Percentiles rank a stretch among this genome's conserved stretches.
Conservation (phyloP, 2,113 vertebrate genomes). For the Engraulis encrasicolus region DNA sequence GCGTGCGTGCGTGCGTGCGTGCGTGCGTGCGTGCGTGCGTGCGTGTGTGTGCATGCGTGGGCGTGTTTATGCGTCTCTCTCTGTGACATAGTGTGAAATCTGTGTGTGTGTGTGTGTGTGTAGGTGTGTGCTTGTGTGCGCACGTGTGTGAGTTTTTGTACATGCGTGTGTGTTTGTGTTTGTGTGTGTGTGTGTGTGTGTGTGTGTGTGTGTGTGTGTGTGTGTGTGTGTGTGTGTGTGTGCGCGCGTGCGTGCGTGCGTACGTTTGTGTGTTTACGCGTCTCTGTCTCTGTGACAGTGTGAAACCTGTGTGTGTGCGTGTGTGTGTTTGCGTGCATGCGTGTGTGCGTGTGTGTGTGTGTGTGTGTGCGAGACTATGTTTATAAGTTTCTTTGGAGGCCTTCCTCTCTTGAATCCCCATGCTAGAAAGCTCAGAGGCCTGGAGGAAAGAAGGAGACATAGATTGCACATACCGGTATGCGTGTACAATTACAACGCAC, state of each 20-base stretch:
- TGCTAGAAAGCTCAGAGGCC: too few species aligned
- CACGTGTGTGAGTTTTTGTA: background rate
- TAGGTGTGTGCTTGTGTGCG: conserved; percentile 6
- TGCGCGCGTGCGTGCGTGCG: conserved; percentile 38
- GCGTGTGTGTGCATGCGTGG: too few species aligned
- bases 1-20: background rate
- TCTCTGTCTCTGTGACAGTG: background rate
- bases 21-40: background rate
- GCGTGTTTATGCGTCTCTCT: too few species aligned
- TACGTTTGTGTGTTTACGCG: conserved; percentile 13
- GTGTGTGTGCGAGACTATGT: background rate
- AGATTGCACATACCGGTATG: too few species aligned
- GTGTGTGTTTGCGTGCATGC: conserved; percentile 25
- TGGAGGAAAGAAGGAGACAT: too few species aligned
- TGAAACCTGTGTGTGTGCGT: background rate
- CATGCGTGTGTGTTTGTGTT: too few species aligned
- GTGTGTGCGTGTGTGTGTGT: conserved; percentile 12
- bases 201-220: conserved; percentile 7
- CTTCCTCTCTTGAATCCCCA: too few species aligned
- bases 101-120: conserved; percentile 28
- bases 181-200: too few species aligned
- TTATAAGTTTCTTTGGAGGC: background rate
- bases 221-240: conserved; percentile 4
- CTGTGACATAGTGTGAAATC: too few species aligned
- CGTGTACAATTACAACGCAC: background rate